Evolutionary conservation across 2,888 invertebrate species (phyloP), one percentile per base, ranked within the genome.

Genomic region (Boloria euphrosyne): DNA sequence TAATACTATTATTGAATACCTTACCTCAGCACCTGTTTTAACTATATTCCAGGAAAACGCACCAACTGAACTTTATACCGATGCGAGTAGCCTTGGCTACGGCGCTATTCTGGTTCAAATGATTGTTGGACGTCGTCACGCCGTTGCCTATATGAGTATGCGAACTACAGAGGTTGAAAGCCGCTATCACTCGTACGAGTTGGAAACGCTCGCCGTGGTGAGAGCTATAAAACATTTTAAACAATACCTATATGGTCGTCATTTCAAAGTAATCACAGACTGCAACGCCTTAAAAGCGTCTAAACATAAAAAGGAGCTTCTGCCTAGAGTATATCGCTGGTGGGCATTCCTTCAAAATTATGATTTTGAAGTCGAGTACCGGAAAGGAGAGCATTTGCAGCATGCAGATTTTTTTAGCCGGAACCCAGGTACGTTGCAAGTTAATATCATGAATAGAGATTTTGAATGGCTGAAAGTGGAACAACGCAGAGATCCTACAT

Each of bases 271-370:
- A 1, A 62, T 75, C 18, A 75, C 76, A 0, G 73, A 78, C 31
- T 81, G 78, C 53, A 80, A 80, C 31, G 74, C 78, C 0, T 47
- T 80, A 0, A 79, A 78, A 65, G 76, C 80, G 0, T 79, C 79
- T 0, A 73, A 74, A 44, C 72, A 76, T 16, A 78, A 80, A 66
- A 67, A 74, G 55, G 78, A 79, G 3, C 52, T 80, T 0, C 43
- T 77, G 0, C 27, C 27, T 27, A 27, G 46, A 46, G n/a, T 46
- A n/a, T n/a, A 46, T 46, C 46, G 46, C 2, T 46, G 46, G 46
- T 46, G 46, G 46, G 46, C 46, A n/a, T 46, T 46, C 46, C 46
- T 46, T n/a, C 46, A 46, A n/a, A 46, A 46, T 46, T 46, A n/a
- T 46, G 46, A 46, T 46, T 46, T 46, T n/a, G 46, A 46, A 13